A percentile compares a stretch with the other conserved stretches of the same genome.
phyloP scores from a whole-genome alignment of 2,888 invertebrate species.

The Campopleginae sp. region DNA sequence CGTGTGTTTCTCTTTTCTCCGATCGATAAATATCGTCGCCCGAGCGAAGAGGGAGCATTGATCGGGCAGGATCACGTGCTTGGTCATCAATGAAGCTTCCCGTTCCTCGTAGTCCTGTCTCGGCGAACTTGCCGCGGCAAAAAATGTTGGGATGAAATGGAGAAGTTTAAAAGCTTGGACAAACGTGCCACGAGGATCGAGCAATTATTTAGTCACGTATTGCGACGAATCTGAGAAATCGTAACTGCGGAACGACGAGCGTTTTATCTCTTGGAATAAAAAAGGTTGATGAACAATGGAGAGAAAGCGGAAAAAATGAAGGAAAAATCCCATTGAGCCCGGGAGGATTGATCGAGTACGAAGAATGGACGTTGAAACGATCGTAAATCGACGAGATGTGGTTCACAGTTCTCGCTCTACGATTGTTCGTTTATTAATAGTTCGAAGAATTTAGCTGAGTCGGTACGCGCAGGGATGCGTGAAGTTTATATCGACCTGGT shows the following conservation, averaged over 20 bases:
- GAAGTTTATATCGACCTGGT: neutral
- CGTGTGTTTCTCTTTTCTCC: conserved; percentile 1
- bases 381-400: conserved; percentile 50
- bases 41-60: conserved; percentile 8
- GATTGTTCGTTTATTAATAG: conserved; percentile 54
- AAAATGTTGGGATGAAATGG: conserved; percentile 11
- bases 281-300: neutral
- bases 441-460: conserved; percentile 52
- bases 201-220: conserved; percentile 42
- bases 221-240: conserved; percentile 58
- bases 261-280: conserved; percentile 15
- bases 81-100: conserved; percentile 61
- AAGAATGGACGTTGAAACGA: conserved; percentile 38
- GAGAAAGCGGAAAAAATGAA: conserved; percentile 4
- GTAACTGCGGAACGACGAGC: conserved; percentile 4
- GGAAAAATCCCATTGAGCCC: conserved; percentile 1
- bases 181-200: conserved; percentile 14
- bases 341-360: conserved; percentile 21
- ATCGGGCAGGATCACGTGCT: conserved; percentile 55
- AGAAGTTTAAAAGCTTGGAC: neutral
- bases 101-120: conserved; percentile 47
- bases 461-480: conserved; percentile 22
- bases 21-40: conserved; percentile 17
- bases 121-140: conserved; percentile 26
- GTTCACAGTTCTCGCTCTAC: conserved; percentile 17